These are phyloP conservation scores for Psittacara wagleri DNA, from an alignment of 2,113 vertebrate genomes.

Conservation along the genomic window DNA sequence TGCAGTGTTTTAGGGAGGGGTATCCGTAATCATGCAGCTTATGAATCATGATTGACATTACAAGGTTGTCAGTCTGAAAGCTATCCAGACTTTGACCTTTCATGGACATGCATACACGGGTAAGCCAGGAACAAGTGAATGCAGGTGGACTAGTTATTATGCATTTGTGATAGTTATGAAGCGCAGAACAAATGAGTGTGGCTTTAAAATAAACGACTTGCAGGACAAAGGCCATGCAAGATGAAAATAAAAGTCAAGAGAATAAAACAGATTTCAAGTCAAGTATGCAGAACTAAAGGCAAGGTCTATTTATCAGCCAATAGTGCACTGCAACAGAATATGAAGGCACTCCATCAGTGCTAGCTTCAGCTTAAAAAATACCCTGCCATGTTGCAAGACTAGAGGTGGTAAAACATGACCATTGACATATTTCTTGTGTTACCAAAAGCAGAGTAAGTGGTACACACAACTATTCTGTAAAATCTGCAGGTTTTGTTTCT, in stretches of 20 bases:
- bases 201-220: not conserved
- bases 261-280: not conserved
- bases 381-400: not conserved
- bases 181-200: not conserved
- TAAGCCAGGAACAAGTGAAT: not conserved
- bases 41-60: conserved; percentile 18
- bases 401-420: not conserved
- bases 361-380: not conserved
- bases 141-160: not conserved
- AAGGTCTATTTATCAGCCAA: not conserved
- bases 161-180: not conserved
- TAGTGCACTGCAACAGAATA: not conserved
- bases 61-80: not conserved
- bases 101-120: not conserved
- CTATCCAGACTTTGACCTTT: not conserved
- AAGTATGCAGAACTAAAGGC: not conserved
- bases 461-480: not conserved
- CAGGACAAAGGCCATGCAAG: not conserved
- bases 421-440: not conserved
- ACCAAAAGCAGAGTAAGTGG: not conserved
- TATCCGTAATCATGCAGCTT: not conserved
- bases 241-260: not conserved
- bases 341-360: not conserved
- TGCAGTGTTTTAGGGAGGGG: conserved; percentile 33
- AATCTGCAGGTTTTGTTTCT: not conserved